Evolutionary conservation across 2,797 vertebrate genomes (phyloP), one percentile per base, ranked within the genome.

Genomic region (Meriones psammophilus): DNA sequence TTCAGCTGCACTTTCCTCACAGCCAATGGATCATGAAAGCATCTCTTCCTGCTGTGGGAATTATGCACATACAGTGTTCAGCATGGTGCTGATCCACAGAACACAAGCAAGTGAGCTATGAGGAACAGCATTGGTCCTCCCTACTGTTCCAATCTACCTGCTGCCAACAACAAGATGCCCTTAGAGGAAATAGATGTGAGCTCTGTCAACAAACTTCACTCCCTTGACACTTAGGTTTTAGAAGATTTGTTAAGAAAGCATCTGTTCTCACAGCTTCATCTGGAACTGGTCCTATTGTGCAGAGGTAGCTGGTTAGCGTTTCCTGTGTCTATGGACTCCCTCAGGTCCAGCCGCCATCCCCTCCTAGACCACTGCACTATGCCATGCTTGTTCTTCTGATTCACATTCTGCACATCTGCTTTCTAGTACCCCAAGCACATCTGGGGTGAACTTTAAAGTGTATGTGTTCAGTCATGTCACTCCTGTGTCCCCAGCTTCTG

Each of bases 131-230:
- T 2, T 3, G 80, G 87, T 76, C 89, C 30, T 83, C 30, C 36
- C 24, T 39, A 28, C 4, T 69, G 42, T 69, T 78, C 60, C 24
- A 76, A 76, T 26, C 42, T 58, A 64, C 2, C 30, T 74, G 28
- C 50, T 69, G 24, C 42, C 58, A 30, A 64, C 4, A 62, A 87
- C 46, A n/a, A 89, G 94, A 39, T 26, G 33, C 22, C n/a, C 36
- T 87, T 90, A 68, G 58, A 94, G 58, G 42, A 88, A 89, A 91
- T 3, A 92, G 71, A 56, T 2, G 3, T 46, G 18, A n/a, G 88
- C 58, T 91, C 46, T 50, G 36, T 62, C 62, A 64, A 69, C 8
- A 79, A 36, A 73, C 91, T 56, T 91, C 78, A 91, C 50, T 93
- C 66, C 20, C 7, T 36, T 24, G 78, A 71, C 68, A 71, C 12